phyloP scores from a whole-genome alignment of 2,888 invertebrate genomes.

The Synanthedon formicaeformis region DNA sequence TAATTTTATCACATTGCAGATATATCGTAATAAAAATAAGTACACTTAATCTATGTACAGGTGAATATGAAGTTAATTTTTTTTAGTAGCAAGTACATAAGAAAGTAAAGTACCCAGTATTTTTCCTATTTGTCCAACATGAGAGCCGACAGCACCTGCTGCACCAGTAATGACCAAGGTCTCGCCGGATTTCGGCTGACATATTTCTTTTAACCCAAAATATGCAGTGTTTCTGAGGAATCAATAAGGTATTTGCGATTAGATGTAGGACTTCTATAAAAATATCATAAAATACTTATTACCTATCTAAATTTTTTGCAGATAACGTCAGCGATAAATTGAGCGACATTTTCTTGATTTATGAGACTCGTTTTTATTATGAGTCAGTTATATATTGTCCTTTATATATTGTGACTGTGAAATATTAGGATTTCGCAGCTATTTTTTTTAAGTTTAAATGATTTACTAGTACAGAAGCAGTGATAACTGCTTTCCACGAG shows the following conservation, averaged over 20 bases:
- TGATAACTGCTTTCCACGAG: no score
- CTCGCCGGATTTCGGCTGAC: slow-evolving; percentile 78
- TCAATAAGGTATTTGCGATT: not conserved
- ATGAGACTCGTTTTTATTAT: no score
- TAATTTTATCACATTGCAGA: not conserved
- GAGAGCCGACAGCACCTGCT: slow-evolving; percentile 82
- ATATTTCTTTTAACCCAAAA: slow-evolving; percentile 79
- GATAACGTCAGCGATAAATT: no score
- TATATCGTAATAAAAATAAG: not conserved
- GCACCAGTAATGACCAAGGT: slow-evolving; percentile 80
- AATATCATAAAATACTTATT: not conserved
- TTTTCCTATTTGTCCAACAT: slow-evolving; percentile 85
- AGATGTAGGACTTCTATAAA: not conserved
- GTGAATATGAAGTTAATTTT: no score
- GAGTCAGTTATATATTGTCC: no score
- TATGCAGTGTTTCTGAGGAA: slow-evolving; percentile 76
- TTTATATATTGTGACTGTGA: no score
- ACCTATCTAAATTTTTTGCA: not conserved
- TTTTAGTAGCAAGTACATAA: no score
- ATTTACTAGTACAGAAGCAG: no score
- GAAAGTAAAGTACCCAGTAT: slow-evolving; percentile 58
- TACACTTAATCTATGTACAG: not conserved
- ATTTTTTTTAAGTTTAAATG: no score
- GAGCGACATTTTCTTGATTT: no score
- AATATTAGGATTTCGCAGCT: no score